phyloP scores from a whole-genome alignment of 2,797 vertebrate species.

The Halcyon leucocephala region DNA sequence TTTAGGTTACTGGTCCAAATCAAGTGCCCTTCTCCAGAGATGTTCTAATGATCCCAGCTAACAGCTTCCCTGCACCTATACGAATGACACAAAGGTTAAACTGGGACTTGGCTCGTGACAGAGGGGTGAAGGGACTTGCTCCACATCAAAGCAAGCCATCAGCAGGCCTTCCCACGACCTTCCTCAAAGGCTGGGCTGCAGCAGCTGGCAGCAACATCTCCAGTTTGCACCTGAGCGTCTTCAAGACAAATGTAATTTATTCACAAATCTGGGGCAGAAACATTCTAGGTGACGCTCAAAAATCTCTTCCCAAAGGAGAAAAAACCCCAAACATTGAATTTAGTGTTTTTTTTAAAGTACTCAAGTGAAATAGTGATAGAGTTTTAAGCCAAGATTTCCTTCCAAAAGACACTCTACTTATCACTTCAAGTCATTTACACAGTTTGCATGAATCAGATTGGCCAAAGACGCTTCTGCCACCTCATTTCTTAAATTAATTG shows the following conservation, averaged over 20 bases:
- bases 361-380: rapidly evolving
- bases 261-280: background rate
- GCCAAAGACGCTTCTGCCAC: background rate
- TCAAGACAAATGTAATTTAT: background rate
- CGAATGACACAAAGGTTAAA: background rate
- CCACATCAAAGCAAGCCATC: background rate
- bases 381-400: background rate
- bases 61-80: background rate
- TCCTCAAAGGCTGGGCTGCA: background rate
- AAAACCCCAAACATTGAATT: background rate
- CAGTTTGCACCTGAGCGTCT: background rate
- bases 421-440: background rate
- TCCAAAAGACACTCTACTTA: background rate
- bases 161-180: background rate
- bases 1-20: background rate
- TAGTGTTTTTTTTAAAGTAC: too few species aligned
- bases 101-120: rapidly evolving
- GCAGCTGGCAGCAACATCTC: background rate
- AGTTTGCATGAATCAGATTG: background rate
- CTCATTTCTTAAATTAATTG: background rate
- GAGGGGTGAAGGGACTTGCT: background rate
- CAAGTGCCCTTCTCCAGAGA: background rate
- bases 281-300: background rate
- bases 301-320: background rate
- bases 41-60: background rate